Evolutionary conservation across 2,113 vertebrate species (phyloP).

Genomic region (Phaethornis superciliosus): DNA sequence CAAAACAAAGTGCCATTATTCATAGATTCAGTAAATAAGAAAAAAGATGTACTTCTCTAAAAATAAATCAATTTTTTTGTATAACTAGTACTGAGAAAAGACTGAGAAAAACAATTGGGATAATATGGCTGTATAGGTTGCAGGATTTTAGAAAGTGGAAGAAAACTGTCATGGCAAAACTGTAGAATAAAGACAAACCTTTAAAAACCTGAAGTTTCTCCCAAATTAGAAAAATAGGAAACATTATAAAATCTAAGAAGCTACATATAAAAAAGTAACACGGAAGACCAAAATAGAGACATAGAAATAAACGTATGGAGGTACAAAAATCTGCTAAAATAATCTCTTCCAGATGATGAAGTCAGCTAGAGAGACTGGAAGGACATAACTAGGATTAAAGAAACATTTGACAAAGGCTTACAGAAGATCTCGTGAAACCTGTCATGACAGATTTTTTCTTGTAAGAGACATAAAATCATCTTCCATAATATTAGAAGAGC

Average conservation of each 20-base stretch:
- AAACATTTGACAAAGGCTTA: background rate
- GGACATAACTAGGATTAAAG: background rate
- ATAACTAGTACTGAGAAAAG: background rate
- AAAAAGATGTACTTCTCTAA: background rate
- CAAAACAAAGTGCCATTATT: background rate
- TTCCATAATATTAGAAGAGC: background rate
- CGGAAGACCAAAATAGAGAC: background rate
- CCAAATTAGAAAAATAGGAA: background rate
- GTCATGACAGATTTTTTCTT: background rate
- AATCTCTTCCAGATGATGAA: background rate
- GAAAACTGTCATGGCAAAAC: background rate
- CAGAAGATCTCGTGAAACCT: background rate
- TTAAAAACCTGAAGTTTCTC: background rate
- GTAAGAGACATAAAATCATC: background rate
- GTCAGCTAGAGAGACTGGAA: background rate
- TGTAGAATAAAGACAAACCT: background rate
- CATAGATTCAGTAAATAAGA: background rate
- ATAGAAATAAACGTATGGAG: background rate
- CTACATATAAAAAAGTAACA: background rate
- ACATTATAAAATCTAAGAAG: background rate
- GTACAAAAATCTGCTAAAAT: background rate
- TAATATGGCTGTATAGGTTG: background rate
- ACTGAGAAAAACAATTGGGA: background rate
- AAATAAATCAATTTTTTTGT: background rate
- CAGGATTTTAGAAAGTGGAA: background rate